Percentiles rank a stretch among this genome's conserved stretches.
These are phyloP conservation scores for Nasonia vitripennis DNA, from an alignment of 1,140 invertebrate species.

Conservation along the genomic window DNA sequence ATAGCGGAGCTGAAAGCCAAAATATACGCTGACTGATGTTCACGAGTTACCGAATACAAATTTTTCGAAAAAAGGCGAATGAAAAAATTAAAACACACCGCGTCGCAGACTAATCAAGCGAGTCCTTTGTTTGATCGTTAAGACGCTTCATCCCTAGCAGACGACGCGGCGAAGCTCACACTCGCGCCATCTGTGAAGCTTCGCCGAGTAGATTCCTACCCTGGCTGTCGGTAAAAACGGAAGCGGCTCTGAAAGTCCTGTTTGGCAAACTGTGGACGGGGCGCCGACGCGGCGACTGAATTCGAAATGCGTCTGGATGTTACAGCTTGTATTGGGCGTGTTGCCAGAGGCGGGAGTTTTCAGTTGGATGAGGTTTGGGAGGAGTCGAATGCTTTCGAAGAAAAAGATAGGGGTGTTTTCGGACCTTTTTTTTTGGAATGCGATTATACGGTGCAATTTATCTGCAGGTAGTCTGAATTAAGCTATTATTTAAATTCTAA, in stretches of 20 bases:
- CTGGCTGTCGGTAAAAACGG: not conserved
- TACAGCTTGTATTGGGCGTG: not conserved
- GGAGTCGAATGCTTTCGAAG: not conserved
- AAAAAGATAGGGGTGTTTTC: not conserved
- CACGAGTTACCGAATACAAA: too few relatives aligned
- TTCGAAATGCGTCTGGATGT: not conserved
- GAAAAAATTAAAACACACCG: not conserved
- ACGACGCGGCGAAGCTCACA: not conserved
- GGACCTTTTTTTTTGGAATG: not conserved
- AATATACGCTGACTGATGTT: too few relatives aligned
- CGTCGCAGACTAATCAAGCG: not conserved
- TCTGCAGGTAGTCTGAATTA: too few relatives aligned
- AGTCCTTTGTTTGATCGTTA: slow-evolving; percentile 34
- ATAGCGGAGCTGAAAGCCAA: too few relatives aligned
- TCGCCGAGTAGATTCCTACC: not conserved
- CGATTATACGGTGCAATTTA: too few relatives aligned
- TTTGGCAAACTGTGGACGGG: not conserved
- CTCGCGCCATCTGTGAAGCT: slow-evolving; percentile 18
- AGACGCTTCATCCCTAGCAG: not conserved
- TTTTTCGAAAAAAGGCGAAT: not conserved
- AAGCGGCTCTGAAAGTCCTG: not conserved
- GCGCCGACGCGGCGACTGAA: not conserved
- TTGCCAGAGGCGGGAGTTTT: not conserved
- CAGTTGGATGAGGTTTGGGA: not conserved
- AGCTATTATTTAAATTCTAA: not conserved